These are phyloP conservation scores for Maconellicoccus hirsutus DNA, from an alignment of 1,140 invertebrate genomes.

Conservation along the genomic window DNA sequence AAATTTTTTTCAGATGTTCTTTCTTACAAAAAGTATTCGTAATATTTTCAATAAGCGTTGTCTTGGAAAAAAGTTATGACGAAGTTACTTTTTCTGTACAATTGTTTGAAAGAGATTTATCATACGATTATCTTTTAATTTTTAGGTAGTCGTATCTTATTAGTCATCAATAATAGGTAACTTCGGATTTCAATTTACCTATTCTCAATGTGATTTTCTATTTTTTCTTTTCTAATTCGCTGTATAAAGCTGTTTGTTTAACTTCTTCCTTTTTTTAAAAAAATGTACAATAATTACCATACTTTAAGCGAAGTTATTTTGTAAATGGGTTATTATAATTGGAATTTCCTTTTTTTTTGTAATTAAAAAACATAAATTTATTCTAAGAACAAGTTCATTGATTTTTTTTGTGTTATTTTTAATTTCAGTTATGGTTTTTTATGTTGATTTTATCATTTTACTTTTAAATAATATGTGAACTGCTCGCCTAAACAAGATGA, in stretches of 20 bases:
- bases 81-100: no score
- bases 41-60: no score
- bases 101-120: no score
- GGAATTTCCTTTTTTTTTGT: neutral
- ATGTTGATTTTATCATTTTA: slow-evolving; percentile 4
- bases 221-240: neutral
- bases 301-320: neutral
- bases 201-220: neutral
- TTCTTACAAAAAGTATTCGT: no score
- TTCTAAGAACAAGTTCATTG: neutral
- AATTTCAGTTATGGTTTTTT: neutral
- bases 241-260: neutral
- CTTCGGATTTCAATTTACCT: neutral
- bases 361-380: neutral
- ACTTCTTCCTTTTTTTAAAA: neutral
- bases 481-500: neutral
- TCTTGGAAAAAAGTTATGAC: no score
- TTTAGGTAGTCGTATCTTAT: neutral
- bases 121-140: no score
- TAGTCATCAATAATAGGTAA: neutral
- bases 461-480: neutral
- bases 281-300: neutral
- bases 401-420: neutral
- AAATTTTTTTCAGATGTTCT: no score
- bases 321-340: neutral